phyloP scores from a whole-genome alignment of 2,888 invertebrate species.

The Busseola fusca region DNA sequence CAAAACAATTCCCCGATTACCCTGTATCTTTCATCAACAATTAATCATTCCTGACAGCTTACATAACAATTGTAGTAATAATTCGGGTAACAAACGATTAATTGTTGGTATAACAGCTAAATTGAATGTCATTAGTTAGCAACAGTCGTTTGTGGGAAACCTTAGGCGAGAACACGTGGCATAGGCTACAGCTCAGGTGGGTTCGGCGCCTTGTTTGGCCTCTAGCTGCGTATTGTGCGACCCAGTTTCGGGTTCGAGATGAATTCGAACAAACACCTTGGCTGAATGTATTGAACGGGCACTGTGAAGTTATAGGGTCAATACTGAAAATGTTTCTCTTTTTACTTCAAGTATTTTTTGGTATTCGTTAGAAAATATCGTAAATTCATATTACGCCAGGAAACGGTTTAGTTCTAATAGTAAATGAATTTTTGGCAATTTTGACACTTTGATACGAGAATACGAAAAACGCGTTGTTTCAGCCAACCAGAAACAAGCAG shows the following conservation, averaged over 20 bases:
- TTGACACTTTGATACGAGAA: background rate
- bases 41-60: constrained; percentile 36
- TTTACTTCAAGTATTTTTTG: background rate
- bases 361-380: background rate
- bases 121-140: constrained; percentile 52
- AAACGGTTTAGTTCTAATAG: background rate
- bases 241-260: constrained; percentile 48
- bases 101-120: constrained; percentile 43
- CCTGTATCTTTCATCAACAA: constrained; percentile 19
- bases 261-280: constrained; percentile 29
- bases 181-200: constrained; percentile 41
- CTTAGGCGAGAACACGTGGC: constrained; percentile 49
- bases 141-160: constrained; percentile 49
- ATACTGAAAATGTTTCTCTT: background rate
- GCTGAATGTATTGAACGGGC: constrained; percentile 13
- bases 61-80: constrained; percentile 43
- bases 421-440: background rate
- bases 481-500: background rate
- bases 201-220: constrained; percentile 37
- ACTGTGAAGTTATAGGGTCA: background rate
- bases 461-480: background rate
- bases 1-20: constrained; percentile 26
- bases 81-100: constrained; percentile 48
- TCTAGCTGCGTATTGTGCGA: constrained; percentile 38
- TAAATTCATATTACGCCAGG: too few species aligned